Evolutionary conservation across 1,140 invertebrate species (phyloP).

Genomic region (Drosophila jambulina): DNA sequence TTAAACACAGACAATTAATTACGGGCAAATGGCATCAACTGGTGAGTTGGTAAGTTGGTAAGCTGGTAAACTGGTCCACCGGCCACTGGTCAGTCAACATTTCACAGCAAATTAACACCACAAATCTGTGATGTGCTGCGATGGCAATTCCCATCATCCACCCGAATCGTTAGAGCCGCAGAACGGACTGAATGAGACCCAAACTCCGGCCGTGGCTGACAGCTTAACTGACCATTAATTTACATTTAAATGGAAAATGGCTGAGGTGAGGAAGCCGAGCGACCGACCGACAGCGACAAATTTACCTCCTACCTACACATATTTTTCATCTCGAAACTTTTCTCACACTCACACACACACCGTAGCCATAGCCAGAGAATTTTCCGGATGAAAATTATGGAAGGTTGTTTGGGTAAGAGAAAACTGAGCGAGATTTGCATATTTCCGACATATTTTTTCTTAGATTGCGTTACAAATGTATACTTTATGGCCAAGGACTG

Average conservation of each 20-base stretch:
- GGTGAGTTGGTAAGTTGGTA: slow-evolving; percentile 31
- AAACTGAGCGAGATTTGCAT: slow-evolving; percentile 59
- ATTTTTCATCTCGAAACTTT: slow-evolving; percentile 47
- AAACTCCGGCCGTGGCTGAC: slow-evolving; percentile 60
- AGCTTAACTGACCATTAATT: slow-evolving; percentile 83
- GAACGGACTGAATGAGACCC: slow-evolving; percentile 41
- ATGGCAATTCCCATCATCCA: slow-evolving; percentile 41
- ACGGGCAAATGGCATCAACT: slow-evolving; percentile 59
- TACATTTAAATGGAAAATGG: slow-evolving; percentile 73
- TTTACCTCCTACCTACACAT: slow-evolving; percentile 24
- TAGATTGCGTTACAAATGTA: slow-evolving; percentile 70
- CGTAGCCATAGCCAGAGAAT: slow-evolving; percentile 9
- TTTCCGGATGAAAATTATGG: slow-evolving; percentile 29
- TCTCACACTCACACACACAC: slow-evolving; percentile 34
- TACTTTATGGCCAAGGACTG: slow-evolving; percentile 59
- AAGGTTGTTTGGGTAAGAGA: slow-evolving; percentile 10
- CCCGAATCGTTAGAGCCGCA: slow-evolving; percentile 43
- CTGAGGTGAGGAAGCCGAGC: slow-evolving; percentile 40
- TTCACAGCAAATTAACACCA: slow-evolving; percentile 82
- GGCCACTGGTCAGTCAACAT: slow-evolving; percentile 63
- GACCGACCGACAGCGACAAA: slow-evolving; percentile 21
- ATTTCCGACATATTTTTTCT: slow-evolving; percentile 73
- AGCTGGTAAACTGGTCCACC: slow-evolving; percentile 28
- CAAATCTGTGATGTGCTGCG: slow-evolving; percentile 60
- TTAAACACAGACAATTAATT: slow-evolving; percentile 83